A percentile compares a stretch with the other conserved stretches of the same genome.
Evolutionary conservation across 2,888 invertebrate genomes (phyloP).

Genomic region (Cosmorhoe ocellata): DNA sequence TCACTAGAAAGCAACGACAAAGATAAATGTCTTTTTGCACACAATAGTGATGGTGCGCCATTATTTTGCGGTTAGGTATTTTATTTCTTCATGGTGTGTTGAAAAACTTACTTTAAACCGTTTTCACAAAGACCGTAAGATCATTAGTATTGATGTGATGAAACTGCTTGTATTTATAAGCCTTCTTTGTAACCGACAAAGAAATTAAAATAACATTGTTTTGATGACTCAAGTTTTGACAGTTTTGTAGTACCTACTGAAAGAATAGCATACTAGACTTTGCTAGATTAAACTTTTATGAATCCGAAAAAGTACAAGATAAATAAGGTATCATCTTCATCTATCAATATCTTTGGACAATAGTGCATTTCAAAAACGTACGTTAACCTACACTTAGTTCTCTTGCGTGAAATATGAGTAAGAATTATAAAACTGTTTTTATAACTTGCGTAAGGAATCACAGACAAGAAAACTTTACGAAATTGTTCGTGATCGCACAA

Average conservation of each 20-base stretch:
- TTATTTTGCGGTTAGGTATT: slow-evolving; percentile 30
- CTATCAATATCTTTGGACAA: too few relatives aligned
- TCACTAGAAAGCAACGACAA: slow-evolving; percentile 40
- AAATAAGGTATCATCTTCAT: too few relatives aligned
- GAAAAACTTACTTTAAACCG: slow-evolving; percentile 12
- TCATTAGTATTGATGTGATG: slow-evolving; percentile 3
- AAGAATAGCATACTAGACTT: too few relatives aligned
- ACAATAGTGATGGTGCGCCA: slow-evolving; percentile 39
- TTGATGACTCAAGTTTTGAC: too few relatives aligned
- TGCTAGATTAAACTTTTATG: too few relatives aligned
- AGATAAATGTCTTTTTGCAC: slow-evolving; percentile 47
- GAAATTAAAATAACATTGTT: too few relatives aligned
- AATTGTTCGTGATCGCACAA: slow-evolving; percentile 71
- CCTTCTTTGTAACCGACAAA: too few relatives aligned
- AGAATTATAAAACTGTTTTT: slow-evolving; percentile 53
- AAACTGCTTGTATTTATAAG: not conserved
- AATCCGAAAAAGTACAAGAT: too few relatives aligned
- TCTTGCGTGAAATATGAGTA: too few relatives aligned
- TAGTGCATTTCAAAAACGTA: too few relatives aligned
- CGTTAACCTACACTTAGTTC: too few relatives aligned
- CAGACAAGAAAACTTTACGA: slow-evolving; percentile 66
- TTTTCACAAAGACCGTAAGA: slow-evolving; percentile 12
- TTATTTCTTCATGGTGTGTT: slow-evolving; percentile 27
- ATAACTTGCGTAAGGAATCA: slow-evolving; percentile 63
- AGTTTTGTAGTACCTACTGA: too few relatives aligned